phyloP scores from a whole-genome alignment of 2,113 vertebrate species.

The Aptenodytes patagonicus region DNA sequence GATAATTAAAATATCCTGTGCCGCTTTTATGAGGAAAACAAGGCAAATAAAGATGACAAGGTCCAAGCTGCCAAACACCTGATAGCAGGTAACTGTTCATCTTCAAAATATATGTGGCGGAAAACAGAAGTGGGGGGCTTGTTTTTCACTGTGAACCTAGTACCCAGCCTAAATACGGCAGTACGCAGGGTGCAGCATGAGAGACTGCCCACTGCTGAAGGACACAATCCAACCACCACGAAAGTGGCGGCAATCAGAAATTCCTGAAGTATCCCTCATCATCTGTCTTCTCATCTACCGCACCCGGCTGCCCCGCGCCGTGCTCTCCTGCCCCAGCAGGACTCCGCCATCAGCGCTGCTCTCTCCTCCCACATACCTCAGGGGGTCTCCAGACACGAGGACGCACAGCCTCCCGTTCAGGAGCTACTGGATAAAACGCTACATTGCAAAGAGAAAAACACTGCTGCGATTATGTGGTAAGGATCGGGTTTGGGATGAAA shows the following conservation, averaged over 20 bases:
- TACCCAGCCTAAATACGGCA: neutral
- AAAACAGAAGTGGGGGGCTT: neutral
- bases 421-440: neutral
- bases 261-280: neutral
- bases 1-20: neutral
- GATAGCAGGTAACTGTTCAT: neutral
- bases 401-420: neutral
- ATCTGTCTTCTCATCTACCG: neutral
- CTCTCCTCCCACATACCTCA: neutral
- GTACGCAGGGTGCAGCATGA: neutral
- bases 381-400: fast-evolving
- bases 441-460: neutral
- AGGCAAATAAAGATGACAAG: neutral
- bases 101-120: neutral
- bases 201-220: neutral
- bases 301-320: neutral
- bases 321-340: neutral
- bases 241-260: neutral
- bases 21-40: neutral
- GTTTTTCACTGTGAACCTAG: neutral
- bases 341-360: neutral
- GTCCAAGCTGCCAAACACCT: neutral
- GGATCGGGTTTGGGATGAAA: neutral
- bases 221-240: neutral
- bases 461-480: neutral